Conservation (phyloP, 2,888 invertebrate genomes). For the Pseudococcus jackbeardsleyi region DNA sequence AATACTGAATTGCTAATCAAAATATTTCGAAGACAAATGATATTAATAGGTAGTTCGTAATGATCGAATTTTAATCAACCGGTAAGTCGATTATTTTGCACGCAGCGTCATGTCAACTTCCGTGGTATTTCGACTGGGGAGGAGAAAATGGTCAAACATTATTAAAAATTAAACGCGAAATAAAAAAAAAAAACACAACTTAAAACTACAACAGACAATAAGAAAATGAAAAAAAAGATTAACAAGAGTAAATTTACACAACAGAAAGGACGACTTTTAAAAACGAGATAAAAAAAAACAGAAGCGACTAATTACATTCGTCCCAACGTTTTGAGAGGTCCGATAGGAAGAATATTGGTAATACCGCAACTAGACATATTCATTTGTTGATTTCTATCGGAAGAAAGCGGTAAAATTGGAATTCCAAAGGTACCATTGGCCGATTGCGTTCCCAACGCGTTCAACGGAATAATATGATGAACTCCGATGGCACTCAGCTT, state of each 20-base stretch:
- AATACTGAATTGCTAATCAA: background rate
- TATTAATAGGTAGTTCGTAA: background rate
- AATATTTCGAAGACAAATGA: background rate
- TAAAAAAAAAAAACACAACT: background rate
- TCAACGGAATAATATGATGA: conserved; percentile 81
- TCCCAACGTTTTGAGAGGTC: conserved; percentile 74
- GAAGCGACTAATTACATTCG: conserved; percentile 10
- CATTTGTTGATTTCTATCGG: conserved; percentile 74
- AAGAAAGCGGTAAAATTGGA: conserved; percentile 79
- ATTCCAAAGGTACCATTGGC: conserved; percentile 77
- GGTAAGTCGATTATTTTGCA: background rate
- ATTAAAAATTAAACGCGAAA: background rate
- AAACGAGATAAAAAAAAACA: conserved; percentile 12
- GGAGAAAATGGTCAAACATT: background rate
- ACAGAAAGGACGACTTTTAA: background rate
- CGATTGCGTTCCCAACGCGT: conserved; percentile 74
- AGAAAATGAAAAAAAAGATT: background rate
- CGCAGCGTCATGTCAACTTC: background rate
- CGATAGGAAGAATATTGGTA: conserved; percentile 79
- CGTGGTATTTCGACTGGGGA: background rate
- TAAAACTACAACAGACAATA: background rate
- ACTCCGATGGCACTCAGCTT: conserved; percentile 79
- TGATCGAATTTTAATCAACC: background rate
- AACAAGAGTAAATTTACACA: background rate
- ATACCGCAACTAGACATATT: conserved; percentile 78